A percentile compares a stretch with the other conserved stretches of the same genome.
Evolutionary conservation across 2,888 invertebrate genomes (phyloP).

Genomic region (Dryobota labecula): DNA sequence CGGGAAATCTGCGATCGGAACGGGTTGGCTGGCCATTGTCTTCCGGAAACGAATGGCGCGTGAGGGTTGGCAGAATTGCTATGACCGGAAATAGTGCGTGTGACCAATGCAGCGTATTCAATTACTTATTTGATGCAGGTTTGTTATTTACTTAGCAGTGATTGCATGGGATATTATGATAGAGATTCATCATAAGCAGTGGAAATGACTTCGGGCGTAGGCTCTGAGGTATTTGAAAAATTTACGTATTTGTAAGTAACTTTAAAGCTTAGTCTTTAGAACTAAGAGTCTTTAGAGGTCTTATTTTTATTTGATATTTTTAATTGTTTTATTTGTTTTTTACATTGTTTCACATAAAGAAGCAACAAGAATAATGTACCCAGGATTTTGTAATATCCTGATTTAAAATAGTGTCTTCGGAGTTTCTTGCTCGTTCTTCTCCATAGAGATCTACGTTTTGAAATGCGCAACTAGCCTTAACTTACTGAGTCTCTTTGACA

Average conservation of each 20-base stretch:
- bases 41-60: conserved; percentile 86
- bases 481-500: no score
- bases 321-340: no score
- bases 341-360: no score
- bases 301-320: no score
- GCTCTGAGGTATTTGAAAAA: neutral
- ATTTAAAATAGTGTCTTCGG: no score
- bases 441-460: no score
- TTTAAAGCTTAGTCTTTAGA: neutral
- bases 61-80: conserved; percentile 77
- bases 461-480: no score
- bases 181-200: neutral
- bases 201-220: neutral
- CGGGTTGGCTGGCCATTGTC: conserved; percentile 84
- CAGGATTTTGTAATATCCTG: no score
- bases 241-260: neutral
- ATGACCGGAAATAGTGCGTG: conserved; percentile 83
- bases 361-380: no score
- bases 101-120: conserved; percentile 72
- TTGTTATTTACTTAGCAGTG: conserved; percentile 10
- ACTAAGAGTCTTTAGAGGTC: no score
- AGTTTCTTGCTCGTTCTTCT: no score
- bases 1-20: conserved; percentile 84
- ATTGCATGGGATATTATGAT: neutral
- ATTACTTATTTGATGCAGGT: conserved; percentile 40